A percentile compares a stretch with the other conserved stretches of the same genome.
phyloP scores from a whole-genome alignment of 2,888 invertebrate species.

The Melanostoma mellinum region DNA sequence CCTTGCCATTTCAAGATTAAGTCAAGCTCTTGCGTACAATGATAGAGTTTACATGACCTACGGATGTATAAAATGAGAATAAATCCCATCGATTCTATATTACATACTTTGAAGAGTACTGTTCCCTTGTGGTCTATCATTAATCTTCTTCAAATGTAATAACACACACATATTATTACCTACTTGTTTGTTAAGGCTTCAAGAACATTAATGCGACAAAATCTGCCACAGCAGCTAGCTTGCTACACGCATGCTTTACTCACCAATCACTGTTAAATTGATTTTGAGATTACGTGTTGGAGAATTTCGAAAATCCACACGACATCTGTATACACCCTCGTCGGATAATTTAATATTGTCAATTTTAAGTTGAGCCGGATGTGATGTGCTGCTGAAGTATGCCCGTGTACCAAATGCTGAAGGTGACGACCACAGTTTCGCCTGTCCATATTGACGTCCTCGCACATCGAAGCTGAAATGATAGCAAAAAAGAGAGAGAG shows the following conservation, averaged over 20 bases:
- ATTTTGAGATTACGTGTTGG: conserved; percentile 89
- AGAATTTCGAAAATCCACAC: conserved; percentile 89
- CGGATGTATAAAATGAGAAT: too few relatives aligned
- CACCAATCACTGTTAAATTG: conserved; percentile 89
- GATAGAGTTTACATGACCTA: too few relatives aligned
- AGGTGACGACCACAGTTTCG: conserved; percentile 92
- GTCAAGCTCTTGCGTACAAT: too few relatives aligned
- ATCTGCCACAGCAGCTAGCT: too few relatives aligned
- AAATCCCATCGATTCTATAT: too few relatives aligned
- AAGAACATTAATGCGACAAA: too few relatives aligned
- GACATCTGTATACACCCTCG: conserved; percentile 88
- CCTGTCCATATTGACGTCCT: conserved; percentile 87
- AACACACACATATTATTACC: too few relatives aligned
- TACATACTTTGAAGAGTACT: too few relatives aligned
- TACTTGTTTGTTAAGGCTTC: too few relatives aligned
- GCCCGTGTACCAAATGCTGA: conserved; percentile 90
- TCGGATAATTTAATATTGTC: conserved; percentile 85
- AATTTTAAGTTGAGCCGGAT: conserved; percentile 90
- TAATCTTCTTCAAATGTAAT: too few relatives aligned
- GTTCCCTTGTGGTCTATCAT: too few relatives aligned
- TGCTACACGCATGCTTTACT: conserved; percentile 78
- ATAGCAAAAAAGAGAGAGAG: conserved; percentile 49
- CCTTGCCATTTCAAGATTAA: too few relatives aligned
- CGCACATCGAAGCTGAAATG: conserved; percentile 88
- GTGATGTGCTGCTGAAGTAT: conserved; percentile 91